Conservation (phyloP, 2,113 vertebrate species). For the Lonchura striata region DNA sequence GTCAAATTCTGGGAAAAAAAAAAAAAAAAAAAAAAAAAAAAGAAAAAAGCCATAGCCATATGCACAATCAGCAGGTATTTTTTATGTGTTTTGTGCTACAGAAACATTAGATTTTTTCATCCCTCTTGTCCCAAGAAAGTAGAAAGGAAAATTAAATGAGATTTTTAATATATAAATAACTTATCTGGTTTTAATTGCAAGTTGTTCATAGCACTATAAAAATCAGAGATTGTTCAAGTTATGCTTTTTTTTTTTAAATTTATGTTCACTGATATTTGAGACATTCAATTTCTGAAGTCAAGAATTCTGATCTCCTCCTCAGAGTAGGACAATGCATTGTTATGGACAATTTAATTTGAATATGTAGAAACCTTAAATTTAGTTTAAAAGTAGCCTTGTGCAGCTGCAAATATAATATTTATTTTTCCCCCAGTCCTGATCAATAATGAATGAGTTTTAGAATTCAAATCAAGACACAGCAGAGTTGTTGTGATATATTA, state of each 20-base stretch:
- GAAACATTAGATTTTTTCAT: background rate
- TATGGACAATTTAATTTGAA: slow-evolving; percentile 10
- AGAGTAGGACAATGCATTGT: background rate
- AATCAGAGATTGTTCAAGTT: background rate
- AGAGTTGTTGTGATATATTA: slow-evolving; percentile 68
- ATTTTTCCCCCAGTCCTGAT: slow-evolving; percentile 35
- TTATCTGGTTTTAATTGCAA: background rate
- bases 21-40: fast-evolving
- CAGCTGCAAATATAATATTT: slow-evolving; percentile 49
- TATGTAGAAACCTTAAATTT: background rate
- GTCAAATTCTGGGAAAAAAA: fast-evolving
- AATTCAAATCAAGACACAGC: slow-evolving; percentile 67
- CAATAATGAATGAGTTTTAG: slow-evolving; percentile 76
- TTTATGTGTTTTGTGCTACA: background rate
- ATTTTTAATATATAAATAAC: background rate
- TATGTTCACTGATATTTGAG: background rate
- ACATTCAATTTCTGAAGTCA: background rate
- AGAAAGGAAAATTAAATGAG: background rate
- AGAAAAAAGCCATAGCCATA: background rate
- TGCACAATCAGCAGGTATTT: background rate
- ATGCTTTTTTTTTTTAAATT: background rate
- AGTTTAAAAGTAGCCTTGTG: slow-evolving; percentile 34
- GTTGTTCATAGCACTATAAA: background rate
- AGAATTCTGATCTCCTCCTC: background rate
- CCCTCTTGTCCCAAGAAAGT: background rate